Evolutionary conservation across 2,113 vertebrate genomes (phyloP), one percentile per base, ranked within the genome.

Genomic region (Festucalex cinctus): DNA sequence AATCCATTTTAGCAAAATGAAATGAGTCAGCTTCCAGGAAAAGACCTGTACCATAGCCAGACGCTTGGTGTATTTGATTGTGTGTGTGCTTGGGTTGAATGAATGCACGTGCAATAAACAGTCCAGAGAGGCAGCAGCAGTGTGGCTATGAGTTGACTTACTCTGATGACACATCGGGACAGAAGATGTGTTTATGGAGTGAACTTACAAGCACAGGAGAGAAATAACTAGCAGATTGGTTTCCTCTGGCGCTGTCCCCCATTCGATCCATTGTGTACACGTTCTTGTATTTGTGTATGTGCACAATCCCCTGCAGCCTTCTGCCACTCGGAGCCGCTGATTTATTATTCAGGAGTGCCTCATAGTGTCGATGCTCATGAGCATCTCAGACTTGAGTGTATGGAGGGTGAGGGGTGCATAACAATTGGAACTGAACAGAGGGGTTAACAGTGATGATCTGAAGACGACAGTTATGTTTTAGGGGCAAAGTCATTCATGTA

Each of bases 21-120:
- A 88, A 73, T 86, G 87, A 90, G 79, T 89, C 85, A 87, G 78
- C 70, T 79, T 82, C 83, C 86, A 85, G 85, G 85, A 89, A 88
- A 85, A 89, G 77, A 72, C 68, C 76, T 10, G 67, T 32, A 68
- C 74, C 46, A 53, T 48, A 69, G 71, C 72, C 48, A 72, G 36
- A 66, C 60, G 17, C 70, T 75, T 53, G 2, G 35, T 75, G 54
- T 60, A 46, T 65, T 65, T 56, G 22, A 48, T 20, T 54, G 7
- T 65, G 66, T 68, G 61, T 64, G 48, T 68, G 37, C 56, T 75
- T 67, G 64, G 26, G 39, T 41, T 54, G 53, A 86, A 67, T 69
- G 78, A 86, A 71, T 75, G 54, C 73, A 73, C 74, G 58, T 17
- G 14, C 20, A 62, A 51, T 71, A 81, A 81, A 74, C 61, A 73